Conservation (phyloP, 2,113 vertebrate species). For the Agelaius tricolor region DNA sequence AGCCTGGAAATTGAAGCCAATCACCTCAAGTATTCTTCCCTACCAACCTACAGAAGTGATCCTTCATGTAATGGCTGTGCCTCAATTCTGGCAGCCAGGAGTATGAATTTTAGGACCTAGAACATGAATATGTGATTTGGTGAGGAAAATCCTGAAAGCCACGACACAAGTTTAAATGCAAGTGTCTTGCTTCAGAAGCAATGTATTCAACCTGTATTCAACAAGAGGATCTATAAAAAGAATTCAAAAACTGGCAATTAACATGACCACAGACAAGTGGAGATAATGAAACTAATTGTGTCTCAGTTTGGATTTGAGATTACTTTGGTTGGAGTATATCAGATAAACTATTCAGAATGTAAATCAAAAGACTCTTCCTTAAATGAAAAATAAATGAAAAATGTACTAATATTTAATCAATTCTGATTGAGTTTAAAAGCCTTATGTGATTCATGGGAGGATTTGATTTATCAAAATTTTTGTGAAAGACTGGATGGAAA, state of each 20-base stretch:
- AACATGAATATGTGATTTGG: background rate
- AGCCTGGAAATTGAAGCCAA: background rate
- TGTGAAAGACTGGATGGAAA: background rate
- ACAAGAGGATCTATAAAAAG: background rate
- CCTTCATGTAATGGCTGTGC: background rate
- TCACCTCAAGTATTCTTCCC: background rate
- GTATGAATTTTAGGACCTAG: background rate
- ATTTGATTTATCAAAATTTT: background rate
- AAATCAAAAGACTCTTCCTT: background rate
- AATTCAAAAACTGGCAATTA: background rate
- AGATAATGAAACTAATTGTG: background rate
- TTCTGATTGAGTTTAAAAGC: background rate
- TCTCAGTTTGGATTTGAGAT: background rate
- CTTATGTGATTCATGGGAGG: background rate
- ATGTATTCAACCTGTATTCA: background rate
- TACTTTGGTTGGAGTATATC: background rate
- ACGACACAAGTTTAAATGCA: background rate
- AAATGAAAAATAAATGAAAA: background rate
- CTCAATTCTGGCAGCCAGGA: background rate
- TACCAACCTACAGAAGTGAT: background rate
- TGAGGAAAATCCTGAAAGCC: background rate
- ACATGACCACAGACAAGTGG: background rate
- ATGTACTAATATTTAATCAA: background rate
- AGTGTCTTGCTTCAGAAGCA: background rate
- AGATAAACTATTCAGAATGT: background rate